A percentile compares a stretch with the other conserved stretches of the same genome.
Conservation (phyloP, 2,888 invertebrate genomes). For the Tipula confusa region DNA sequence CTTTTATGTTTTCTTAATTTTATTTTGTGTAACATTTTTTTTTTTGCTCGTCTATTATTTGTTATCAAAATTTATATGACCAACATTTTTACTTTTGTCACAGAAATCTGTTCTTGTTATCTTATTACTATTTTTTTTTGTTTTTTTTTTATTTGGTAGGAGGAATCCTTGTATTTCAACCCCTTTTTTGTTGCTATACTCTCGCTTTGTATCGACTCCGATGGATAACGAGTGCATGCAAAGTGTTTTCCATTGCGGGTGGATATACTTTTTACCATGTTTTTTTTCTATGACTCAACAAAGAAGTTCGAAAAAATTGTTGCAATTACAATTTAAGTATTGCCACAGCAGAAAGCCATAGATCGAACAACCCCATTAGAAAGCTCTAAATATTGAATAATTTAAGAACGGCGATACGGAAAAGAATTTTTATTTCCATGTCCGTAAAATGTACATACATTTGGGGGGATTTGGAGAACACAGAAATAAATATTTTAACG, state of each 20-base stretch:
- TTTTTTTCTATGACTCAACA: too few relatives aligned
- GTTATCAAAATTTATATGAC: constrained; percentile 21
- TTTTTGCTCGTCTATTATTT: background rate
- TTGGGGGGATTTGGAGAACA: background rate
- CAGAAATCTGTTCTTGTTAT: constrained; percentile 12
- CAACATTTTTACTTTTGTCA: constrained; percentile 9
- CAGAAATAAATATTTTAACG: background rate
- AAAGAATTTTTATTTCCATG: background rate
- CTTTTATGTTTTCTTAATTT: background rate
- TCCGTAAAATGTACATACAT: background rate
- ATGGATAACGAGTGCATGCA: too few relatives aligned
- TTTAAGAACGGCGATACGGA: background rate
- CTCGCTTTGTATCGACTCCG: background rate
- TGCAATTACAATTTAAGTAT: too few relatives aligned
- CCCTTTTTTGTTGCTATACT: background rate
- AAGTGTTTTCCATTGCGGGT: too few relatives aligned
- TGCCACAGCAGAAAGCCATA: too few relatives aligned
- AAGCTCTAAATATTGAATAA: background rate
- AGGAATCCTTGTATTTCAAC: background rate
- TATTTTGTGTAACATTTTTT: background rate
- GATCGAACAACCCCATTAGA: too few relatives aligned
- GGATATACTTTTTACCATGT: too few relatives aligned
- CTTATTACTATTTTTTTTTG: background rate
- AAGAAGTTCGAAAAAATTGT: too few relatives aligned
- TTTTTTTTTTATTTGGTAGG: background rate